Percentiles rank a stretch among this genome's conserved stretches.
Evolutionary conservation across 2,797 vertebrate genomes (phyloP).

Genomic region (Novumbra hubbsi): DNA sequence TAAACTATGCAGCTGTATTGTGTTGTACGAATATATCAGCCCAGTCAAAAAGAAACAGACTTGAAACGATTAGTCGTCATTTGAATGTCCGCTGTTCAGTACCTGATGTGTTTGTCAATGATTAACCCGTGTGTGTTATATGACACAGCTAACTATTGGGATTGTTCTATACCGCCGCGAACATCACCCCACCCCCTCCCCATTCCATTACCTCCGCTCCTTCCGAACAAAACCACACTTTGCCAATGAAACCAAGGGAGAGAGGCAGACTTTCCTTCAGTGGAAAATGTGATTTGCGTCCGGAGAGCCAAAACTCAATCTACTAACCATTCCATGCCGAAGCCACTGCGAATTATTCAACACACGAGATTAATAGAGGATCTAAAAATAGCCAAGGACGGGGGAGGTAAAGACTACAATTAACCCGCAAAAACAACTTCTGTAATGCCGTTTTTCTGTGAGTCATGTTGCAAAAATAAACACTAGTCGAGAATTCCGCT

Average conservation of each 20-base stretch:
- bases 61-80: no score
- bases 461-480: background rate
- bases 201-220: conserved; percentile 29
- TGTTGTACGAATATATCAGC: no score
- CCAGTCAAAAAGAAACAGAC: no score
- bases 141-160: no score
- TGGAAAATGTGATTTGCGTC: conserved; percentile 80
- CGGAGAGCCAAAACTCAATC: conserved; percentile 47
- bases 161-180: no score
- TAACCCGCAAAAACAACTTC: background rate
- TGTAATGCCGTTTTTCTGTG: background rate
- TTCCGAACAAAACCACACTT: conserved; percentile 72
- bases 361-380: background rate
- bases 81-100: no score
- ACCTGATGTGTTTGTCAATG: no score
- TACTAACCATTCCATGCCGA: conserved; percentile 52
- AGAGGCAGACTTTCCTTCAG: conserved; percentile 69
- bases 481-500: background rate
- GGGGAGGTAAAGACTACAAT: background rate
- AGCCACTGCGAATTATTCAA: conserved; percentile 16
- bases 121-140: no score
- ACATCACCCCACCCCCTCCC: background rate
- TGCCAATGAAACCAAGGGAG: conserved; percentile 63
- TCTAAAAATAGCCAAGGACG: background rate
- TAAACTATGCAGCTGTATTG: no score